A percentile compares a stretch with the other conserved stretches of the same genome.
phyloP scores from a whole-genome alignment of 2,113 vertebrate genomes.

The Rousettus leschenaultii region DNA sequence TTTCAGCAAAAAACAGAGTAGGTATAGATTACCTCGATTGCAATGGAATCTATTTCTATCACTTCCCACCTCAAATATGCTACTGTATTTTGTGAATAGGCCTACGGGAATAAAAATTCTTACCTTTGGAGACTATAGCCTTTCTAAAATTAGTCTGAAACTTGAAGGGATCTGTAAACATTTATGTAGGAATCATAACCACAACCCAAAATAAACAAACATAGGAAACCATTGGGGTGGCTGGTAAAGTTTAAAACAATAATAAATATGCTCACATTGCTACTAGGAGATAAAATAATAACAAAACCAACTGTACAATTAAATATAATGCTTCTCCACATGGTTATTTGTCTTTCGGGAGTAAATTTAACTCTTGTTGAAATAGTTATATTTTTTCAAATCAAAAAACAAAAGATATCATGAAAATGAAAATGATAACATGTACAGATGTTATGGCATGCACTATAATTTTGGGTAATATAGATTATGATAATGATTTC shows the following conservation, averaged over 20 bases:
- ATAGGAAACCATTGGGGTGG: conserved; percentile 54
- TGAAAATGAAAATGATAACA: not conserved
- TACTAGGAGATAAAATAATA: conserved; percentile 66
- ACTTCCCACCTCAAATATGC: not conserved
- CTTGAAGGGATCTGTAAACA: conserved; percentile 64
- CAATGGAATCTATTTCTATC: not conserved
- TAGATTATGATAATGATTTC: not conserved
- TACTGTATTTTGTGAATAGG: not conserved
- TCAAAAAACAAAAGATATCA: not conserved
- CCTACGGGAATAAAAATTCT: not conserved
- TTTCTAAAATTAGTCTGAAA: conserved; percentile 62
- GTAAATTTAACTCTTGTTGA: conserved; percentile 49
- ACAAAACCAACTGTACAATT: conserved; percentile 33
- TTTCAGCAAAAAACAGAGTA: conserved; percentile 17
- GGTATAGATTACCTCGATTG: not conserved
- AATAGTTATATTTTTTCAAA: not conserved
- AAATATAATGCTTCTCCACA: conserved; percentile 30
- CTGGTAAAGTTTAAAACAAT: conserved; percentile 68
- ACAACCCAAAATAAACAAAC: conserved; percentile 67
- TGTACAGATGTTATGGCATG: not conserved
- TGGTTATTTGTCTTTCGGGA: conserved; percentile 18
- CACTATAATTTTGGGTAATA: not conserved
- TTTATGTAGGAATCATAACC: conserved; percentile 71
- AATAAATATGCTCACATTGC: conserved; percentile 66
- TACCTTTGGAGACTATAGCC: conserved; percentile 22